Conservation (phyloP, 2,888 invertebrate genomes). For the Pecten maximus region DNA sequence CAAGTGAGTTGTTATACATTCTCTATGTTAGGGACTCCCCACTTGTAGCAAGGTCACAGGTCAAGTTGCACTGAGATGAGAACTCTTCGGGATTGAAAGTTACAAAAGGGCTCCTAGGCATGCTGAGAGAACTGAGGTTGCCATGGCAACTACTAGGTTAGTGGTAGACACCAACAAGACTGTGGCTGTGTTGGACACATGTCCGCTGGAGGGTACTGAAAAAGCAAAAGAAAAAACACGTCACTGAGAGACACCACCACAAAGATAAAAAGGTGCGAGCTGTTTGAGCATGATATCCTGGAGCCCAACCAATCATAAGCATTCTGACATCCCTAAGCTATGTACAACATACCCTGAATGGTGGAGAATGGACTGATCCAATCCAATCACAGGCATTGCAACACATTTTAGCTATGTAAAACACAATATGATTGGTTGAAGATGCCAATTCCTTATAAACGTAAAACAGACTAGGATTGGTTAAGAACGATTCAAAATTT, state of each 20-base stretch:
- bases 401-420: not conserved
- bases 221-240: constrained; percentile 50
- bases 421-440: not conserved
- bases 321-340: constrained; percentile 6
- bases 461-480: not conserved
- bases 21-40: constrained; percentile 7
- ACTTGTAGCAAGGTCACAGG: not conserved
- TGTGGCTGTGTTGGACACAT: constrained; percentile 38
- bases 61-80: constrained; percentile 35
- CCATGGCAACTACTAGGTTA: constrained; percentile 47
- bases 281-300: constrained; percentile 13
- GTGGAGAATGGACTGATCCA: not conserved
- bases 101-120: constrained; percentile 49
- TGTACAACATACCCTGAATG: not conserved
- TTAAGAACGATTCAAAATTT: too few relatives aligned
- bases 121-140: constrained; percentile 49
- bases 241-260: constrained; percentile 46
- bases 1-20: constrained; percentile 13
- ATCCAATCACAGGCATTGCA: not conserved
- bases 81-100: constrained; percentile 44
- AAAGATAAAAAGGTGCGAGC: constrained; percentile 31
- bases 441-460: not conserved
- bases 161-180: constrained; percentile 33
- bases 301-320: not conserved
- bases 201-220: constrained; percentile 46